phyloP scores from a whole-genome alignment of 2,888 invertebrate genomes.

The Polydrusus tereticollis region DNA sequence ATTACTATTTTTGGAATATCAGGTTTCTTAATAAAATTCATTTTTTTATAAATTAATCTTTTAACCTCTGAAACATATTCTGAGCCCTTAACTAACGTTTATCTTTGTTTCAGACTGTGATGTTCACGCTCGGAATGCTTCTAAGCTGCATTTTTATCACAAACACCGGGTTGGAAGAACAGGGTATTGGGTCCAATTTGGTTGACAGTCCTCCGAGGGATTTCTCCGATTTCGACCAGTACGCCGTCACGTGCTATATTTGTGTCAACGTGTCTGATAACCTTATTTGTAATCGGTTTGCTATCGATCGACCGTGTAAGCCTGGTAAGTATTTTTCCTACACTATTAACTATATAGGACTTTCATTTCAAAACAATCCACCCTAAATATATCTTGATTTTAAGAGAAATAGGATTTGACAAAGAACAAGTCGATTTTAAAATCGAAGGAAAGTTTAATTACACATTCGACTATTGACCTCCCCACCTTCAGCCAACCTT shows the following conservation, averaged over 20 bases:
- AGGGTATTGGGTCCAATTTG: slow-evolving; percentile 53
- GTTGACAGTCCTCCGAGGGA: slow-evolving; percentile 48
- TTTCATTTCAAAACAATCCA: too few species aligned
- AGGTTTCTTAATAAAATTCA: too few species aligned
- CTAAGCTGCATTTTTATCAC: slow-evolving; percentile 67
- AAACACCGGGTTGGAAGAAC: slow-evolving; percentile 59
- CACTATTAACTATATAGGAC: too few species aligned
- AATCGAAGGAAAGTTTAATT: too few species aligned
- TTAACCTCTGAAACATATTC: too few species aligned
- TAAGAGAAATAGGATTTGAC: too few species aligned
- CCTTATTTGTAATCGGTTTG: slow-evolving; percentile 74
- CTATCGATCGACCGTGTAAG: slow-evolving; percentile 74
- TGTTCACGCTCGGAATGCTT: slow-evolving; percentile 67
- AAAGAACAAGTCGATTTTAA: too few species aligned
- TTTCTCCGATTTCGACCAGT: slow-evolving; percentile 63
- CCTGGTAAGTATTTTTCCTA: slow-evolving; percentile 67
- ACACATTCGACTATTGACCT: too few species aligned
- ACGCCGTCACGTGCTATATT: slow-evolving; percentile 72
- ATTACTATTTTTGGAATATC: too few species aligned
- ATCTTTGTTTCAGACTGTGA: slow-evolving; percentile 62
- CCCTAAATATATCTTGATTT: too few species aligned
- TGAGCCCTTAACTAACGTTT: neutral
- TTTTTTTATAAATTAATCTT: too few species aligned
- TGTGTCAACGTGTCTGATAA: slow-evolving; percentile 76
- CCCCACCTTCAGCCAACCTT: too few species aligned